phyloP scores from a whole-genome alignment of 1,140 invertebrate species.

The Pseudomyrmex sp. region DNA sequence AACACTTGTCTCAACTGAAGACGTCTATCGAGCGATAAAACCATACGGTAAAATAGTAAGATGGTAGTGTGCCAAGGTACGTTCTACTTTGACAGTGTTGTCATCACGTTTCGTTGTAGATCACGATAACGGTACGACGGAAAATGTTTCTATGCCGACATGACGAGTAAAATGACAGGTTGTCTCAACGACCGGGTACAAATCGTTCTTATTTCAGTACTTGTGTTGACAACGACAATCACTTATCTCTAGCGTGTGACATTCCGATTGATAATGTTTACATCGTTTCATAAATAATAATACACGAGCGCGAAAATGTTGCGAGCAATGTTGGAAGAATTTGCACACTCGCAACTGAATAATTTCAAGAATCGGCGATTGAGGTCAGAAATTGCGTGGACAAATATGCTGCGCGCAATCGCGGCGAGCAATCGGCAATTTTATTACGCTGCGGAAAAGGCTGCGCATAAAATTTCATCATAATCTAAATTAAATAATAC shows the following conservation, averaged over 20 bases:
- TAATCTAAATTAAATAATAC: conserved; percentile 53
- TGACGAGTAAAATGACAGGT: conserved; percentile 54
- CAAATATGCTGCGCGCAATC: conserved; percentile 26
- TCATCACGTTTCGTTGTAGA: conserved; percentile 19
- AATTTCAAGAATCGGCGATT: not conserved
- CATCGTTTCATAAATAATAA: not conserved
- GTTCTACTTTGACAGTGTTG: conserved; percentile 58
- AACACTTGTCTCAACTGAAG: not conserved
- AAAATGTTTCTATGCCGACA: conserved; percentile 4
- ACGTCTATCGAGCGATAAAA: conserved; percentile 12
- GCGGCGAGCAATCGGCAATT: not conserved
- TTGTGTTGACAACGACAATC: conserved; percentile 44
- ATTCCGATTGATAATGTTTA: conserved; percentile 27
- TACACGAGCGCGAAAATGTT: not conserved
- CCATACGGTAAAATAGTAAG: not conserved
- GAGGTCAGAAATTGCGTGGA: not conserved
- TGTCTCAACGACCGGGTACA: conserved; percentile 37
- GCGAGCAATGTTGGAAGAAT: not conserved
- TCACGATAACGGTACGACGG: conserved; percentile 17
- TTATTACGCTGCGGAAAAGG: not conserved
- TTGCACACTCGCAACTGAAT: too few relatives aligned
- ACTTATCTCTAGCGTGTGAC: conserved; percentile 25
- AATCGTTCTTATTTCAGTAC: conserved; percentile 38
- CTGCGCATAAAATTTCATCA: conserved; percentile 9
- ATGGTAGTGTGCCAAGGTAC: conserved; percentile 23